Conservation (phyloP, 1,140 invertebrate genomes). For the Ptiloglossa arizonensis region DNA sequence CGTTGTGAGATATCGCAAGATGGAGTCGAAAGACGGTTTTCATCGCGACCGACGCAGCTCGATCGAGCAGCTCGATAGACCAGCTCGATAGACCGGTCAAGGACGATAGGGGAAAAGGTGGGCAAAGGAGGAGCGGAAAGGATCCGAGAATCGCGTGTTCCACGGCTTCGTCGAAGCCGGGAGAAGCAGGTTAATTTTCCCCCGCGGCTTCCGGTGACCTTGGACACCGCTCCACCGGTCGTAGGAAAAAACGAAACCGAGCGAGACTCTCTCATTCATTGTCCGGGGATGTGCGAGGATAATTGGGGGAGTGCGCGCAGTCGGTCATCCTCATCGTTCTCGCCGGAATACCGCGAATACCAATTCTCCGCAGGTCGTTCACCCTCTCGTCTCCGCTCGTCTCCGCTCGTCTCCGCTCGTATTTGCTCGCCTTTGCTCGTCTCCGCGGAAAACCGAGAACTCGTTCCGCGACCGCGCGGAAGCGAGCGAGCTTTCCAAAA, state of each 20-base stretch:
- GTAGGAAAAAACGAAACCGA: slow-evolving; percentile 38
- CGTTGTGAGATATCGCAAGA: too few species aligned
- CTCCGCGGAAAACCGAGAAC: slow-evolving; percentile 33
- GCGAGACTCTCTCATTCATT: slow-evolving; percentile 56
- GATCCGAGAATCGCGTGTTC: slow-evolving; percentile 40
- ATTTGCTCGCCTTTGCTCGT: slow-evolving; percentile 12
- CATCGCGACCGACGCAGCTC: neutral
- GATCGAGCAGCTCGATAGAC: too few species aligned
- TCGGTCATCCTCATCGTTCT: slow-evolving; percentile 73
- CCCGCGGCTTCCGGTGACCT: slow-evolving; percentile 59
- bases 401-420: slow-evolving; percentile 26
- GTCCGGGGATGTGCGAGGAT: slow-evolving; percentile 48
- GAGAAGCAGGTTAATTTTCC: slow-evolving; percentile 47
- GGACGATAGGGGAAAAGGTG: neutral
- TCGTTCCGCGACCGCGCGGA: neutral
- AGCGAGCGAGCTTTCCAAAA: slow-evolving; percentile 42
- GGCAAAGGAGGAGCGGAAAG: slow-evolving; percentile 3
- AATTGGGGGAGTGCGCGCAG: slow-evolving; percentile 45
- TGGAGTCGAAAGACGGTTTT: neutral
- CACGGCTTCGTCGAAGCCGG: neutral
- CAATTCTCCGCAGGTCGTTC: slow-evolving; percentile 72
- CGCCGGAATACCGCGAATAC: slow-evolving; percentile 73
- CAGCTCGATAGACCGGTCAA: too few species aligned
- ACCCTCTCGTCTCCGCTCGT: slow-evolving; percentile 53
- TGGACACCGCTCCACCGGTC: slow-evolving; percentile 22